Evolutionary conservation across 2,113 vertebrate species (phyloP).

Genomic region (Notarius quadriscutis): DNA sequence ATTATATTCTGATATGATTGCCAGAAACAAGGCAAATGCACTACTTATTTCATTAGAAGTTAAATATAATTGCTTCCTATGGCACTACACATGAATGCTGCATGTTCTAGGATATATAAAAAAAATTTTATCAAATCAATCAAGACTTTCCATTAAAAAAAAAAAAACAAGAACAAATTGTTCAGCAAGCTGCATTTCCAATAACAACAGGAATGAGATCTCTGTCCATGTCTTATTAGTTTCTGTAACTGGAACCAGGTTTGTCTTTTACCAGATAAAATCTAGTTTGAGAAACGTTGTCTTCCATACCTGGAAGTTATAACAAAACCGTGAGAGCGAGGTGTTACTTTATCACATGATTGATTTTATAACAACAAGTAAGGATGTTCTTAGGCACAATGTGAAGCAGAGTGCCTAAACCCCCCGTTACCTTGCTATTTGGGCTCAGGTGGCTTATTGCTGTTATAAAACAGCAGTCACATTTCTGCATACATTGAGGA

Average conservation of each 20-base stretch:
- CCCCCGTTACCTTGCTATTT: background rate
- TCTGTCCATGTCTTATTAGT: background rate
- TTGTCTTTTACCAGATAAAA: constrained; percentile 4
- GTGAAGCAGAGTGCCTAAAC: background rate
- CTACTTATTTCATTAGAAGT: constrained; percentile 1
- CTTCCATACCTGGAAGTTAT: background rate
- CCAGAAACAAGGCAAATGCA: background rate
- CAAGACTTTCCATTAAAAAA: background rate
- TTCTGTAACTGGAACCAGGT: background rate
- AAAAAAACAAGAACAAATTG: background rate
- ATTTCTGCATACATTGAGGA: background rate
- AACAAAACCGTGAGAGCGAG: background rate
- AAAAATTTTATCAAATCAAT: background rate
- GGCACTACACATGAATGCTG: background rate
- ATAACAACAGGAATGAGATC: background rate
- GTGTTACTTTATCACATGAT: background rate
- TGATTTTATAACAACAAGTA: background rate
- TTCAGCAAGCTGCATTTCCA: background rate
- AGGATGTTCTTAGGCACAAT: background rate
- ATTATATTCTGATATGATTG: background rate
- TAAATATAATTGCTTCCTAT: background rate
- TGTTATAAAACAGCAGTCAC: background rate
- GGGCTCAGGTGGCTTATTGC: background rate
- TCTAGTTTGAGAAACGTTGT: background rate
- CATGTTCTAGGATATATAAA: background rate